These are phyloP conservation scores for Trachelus troglodyta DNA, from an alignment of 2,888 invertebrate genomes.

Conservation along the genomic window DNA sequence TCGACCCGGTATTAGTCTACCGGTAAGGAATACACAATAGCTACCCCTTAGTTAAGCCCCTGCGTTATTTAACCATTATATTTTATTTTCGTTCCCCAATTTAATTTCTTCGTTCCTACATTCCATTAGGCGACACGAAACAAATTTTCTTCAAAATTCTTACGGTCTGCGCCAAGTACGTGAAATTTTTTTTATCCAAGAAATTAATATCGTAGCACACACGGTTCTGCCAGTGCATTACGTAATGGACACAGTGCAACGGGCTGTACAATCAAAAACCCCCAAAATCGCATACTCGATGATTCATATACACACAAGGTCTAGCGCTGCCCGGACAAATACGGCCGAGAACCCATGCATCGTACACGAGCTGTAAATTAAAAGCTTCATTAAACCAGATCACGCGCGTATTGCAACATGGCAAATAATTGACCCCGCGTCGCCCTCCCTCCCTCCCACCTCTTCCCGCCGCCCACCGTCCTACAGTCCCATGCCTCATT, in stretches of 20 bases:
- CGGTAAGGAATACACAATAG: neutral
- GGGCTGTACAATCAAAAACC: neutral
- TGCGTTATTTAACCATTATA: neutral
- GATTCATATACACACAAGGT: neutral
- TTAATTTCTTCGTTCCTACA: neutral
- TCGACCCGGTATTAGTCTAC: neutral
- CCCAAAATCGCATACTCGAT: conserved; percentile 2
- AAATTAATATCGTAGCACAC: neutral
- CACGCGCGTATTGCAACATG: conserved; percentile 4
- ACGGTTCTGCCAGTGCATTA: neutral
- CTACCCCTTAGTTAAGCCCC: neutral
- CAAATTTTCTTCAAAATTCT: neutral
- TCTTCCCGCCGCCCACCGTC: too few species aligned
- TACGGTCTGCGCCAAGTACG: too few species aligned
- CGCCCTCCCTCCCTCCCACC: neutral
- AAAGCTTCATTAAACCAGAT: conserved; percentile 14
- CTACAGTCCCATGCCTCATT: neutral
- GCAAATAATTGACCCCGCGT: conserved; percentile 2
- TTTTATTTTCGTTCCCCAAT: neutral
- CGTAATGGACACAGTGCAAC: neutral
- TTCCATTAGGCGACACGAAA: neutral
- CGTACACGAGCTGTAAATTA: conserved; percentile 1
- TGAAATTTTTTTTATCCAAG: neutral
- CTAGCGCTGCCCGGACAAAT: neutral
- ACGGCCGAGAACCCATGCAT: neutral